phyloP scores from a whole-genome alignment of 2,888 invertebrate species.

The Papilio elwesi region DNA sequence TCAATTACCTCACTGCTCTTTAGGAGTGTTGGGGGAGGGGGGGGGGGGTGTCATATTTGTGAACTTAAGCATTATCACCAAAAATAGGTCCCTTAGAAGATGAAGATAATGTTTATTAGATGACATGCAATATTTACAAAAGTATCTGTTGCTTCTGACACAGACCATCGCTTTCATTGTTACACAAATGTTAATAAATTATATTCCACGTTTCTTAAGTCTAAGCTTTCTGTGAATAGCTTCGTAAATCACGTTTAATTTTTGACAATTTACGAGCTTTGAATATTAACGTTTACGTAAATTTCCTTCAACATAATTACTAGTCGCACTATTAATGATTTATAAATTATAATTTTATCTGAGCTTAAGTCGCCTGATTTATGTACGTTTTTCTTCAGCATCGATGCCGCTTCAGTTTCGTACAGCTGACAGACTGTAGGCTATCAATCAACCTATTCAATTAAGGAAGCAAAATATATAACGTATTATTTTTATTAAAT shows the following conservation, averaged over 20 bases:
- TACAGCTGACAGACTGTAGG: constrained; percentile 12
- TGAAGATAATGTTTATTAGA: no score
- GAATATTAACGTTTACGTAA: constrained; percentile 67
- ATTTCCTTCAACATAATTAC: constrained; percentile 72
- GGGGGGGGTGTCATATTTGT: no score
- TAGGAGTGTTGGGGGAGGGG: no score
- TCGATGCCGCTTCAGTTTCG: constrained; percentile 20
- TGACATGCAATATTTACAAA: no score
- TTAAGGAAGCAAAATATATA: constrained; percentile 24
- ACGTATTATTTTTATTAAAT: not conserved
- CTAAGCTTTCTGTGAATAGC: constrained; percentile 58
- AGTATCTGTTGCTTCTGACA: no score
- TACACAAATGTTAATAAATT: not conserved
- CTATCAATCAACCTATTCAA: constrained; percentile 35
- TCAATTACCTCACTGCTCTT: no score
- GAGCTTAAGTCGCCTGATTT: constrained; percentile 43
- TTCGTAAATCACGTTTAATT: constrained; percentile 70
- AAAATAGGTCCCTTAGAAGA: no score
- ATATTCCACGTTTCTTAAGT: not conserved
- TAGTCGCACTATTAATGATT: constrained; percentile 68
- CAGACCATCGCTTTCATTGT: no score
- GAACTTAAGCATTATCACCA: no score
- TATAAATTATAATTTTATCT: constrained; percentile 48
- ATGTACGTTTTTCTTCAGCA: constrained; percentile 45
- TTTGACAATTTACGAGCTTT: constrained; percentile 56